Conservation (phyloP, 2,113 vertebrate species). For the Propithecus coquereli region DNA sequence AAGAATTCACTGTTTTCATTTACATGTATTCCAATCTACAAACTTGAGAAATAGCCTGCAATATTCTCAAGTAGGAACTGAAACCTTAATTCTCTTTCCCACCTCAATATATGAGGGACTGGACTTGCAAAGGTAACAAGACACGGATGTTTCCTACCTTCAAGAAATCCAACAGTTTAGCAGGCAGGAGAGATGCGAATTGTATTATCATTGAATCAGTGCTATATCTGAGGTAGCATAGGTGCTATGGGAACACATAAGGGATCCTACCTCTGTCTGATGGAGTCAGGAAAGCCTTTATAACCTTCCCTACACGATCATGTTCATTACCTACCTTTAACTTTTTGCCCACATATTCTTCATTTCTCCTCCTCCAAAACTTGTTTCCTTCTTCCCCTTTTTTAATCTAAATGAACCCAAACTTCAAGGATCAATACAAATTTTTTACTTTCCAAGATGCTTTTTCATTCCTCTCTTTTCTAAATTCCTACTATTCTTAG, state of each 20-base stretch:
- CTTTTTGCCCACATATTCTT: neutral
- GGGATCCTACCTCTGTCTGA: neutral
- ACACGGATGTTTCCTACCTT: neutral
- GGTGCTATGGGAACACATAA: neutral
- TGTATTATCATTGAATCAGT: neutral
- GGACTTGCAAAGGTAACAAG: neutral
- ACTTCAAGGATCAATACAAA: neutral
- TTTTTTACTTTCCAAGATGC: neutral
- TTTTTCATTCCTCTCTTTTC: neutral
- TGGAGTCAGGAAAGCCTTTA: neutral
- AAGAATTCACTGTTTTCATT: neutral
- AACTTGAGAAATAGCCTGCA: neutral
- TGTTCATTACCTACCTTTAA: neutral
- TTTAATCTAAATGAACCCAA: slow-evolving; percentile 24
- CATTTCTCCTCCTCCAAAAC: neutral
- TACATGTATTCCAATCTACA: neutral
- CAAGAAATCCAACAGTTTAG: neutral
- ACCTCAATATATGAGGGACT: neutral
- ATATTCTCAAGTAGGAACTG: neutral
- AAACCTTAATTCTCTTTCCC: neutral
- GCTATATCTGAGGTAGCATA: neutral
- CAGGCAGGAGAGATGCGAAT: neutral
- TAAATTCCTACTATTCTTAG: neutral
- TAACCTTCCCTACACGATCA: neutral
- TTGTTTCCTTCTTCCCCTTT: neutral